Percentiles rank a stretch among this genome's conserved stretches.
Evolutionary conservation across 2,888 invertebrate genomes (phyloP).

Genomic region (Ophioninae sp.): DNA sequence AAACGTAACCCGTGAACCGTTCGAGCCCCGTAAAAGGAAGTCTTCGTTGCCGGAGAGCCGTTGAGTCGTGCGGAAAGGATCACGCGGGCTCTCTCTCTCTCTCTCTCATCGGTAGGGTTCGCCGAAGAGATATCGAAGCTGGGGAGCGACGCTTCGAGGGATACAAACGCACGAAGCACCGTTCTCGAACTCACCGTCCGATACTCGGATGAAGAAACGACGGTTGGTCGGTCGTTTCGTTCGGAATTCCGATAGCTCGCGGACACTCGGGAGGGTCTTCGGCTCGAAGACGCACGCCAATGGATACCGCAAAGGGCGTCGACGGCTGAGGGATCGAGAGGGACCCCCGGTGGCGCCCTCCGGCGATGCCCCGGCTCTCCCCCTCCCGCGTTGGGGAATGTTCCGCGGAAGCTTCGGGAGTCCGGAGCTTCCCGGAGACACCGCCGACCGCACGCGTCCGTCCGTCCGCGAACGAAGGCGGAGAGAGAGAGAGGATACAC

Average conservation of each 20-base stretch:
- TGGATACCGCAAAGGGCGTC: background rate
- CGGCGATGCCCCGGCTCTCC: slow-evolving; percentile 5
- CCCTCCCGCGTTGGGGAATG: background rate
- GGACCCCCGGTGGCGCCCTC: too few relatives aligned
- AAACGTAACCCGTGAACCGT: slow-evolving; percentile 45
- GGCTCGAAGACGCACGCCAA: background rate
- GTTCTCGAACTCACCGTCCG: slow-evolving; percentile 4
- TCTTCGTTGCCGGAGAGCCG: slow-evolving; percentile 55
- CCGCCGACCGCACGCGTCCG: slow-evolving; percentile 21
- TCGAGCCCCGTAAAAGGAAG: slow-evolving; percentile 30
- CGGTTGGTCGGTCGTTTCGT: slow-evolving; percentile 34
- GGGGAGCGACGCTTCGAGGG: slow-evolving; percentile 55
- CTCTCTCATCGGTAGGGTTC: slow-evolving; percentile 19
- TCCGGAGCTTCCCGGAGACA: slow-evolving; percentile 41
- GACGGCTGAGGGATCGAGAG: too few relatives aligned
- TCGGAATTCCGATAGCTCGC: slow-evolving; percentile 47
- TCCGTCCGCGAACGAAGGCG: background rate
- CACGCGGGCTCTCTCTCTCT: slow-evolving; percentile 56
- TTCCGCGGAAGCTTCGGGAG: slow-evolving; percentile 21
- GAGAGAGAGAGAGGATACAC: too few relatives aligned
- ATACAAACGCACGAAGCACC: slow-evolving; percentile 19
- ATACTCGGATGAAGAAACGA: slow-evolving; percentile 9
- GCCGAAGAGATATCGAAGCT: slow-evolving; percentile 60
- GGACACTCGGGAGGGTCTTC: slow-evolving; percentile 46
- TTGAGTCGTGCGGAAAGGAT: slow-evolving; percentile 67